These are phyloP conservation scores for Limnodromus scolopaceus DNA, from an alignment of 2,797 vertebrate species.

Conservation along the genomic window DNA sequence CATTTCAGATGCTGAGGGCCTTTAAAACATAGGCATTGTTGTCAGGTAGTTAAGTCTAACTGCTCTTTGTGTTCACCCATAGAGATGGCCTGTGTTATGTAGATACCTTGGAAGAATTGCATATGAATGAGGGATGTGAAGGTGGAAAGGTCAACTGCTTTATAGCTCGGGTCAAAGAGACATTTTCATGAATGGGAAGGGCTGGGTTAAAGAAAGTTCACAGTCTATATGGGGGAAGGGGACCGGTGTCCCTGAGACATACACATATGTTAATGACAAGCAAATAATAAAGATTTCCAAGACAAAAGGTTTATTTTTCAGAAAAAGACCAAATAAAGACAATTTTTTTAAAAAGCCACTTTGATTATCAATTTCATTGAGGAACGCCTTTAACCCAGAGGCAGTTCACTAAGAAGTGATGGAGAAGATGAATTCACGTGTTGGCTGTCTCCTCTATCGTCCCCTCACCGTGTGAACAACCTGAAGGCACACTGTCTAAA, in stretches of 20 bases:
- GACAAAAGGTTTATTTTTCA: neutral
- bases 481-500: neutral
- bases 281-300: neutral
- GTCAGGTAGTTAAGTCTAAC: neutral
- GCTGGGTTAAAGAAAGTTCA: conserved; percentile 52
- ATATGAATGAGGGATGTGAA: neutral
- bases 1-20: neutral
- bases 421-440: neutral
- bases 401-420: neutral
- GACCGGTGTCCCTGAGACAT: neutral
- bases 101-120: neutral
- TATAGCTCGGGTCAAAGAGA: neutral
- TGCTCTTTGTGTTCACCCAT: neutral
- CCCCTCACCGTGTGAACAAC: neutral
- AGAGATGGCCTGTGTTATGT: neutral
- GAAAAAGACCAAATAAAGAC: neutral
- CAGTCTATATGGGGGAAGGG: neutral
- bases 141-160: conserved; percentile 35
- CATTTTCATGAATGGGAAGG: neutral
- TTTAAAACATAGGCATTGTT: neutral
- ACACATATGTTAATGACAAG: neutral
- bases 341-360: neutral
- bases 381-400: neutral
- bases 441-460: neutral
- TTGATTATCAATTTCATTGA: neutral